phyloP scores from a whole-genome alignment of 2,113 vertebrate genomes.

The Anoura caudifer region DNA sequence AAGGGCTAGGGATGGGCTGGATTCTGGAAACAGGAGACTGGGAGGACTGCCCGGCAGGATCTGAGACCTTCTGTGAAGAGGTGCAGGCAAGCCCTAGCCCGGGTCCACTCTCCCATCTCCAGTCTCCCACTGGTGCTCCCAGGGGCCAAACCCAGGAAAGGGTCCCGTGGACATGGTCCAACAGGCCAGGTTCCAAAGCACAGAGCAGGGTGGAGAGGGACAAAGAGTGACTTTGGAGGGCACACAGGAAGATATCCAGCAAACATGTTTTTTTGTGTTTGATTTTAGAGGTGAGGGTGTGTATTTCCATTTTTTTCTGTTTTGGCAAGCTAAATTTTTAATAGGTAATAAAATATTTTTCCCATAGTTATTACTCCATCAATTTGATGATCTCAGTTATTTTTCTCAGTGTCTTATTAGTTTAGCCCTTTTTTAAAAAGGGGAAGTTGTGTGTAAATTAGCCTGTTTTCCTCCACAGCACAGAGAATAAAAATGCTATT shows the following conservation, averaged over 20 bases:
- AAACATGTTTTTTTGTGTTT: background rate
- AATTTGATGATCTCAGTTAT: constrained; percentile 25
- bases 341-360: constrained; percentile 53
- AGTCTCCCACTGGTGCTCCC: background rate
- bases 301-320: constrained; percentile 11
- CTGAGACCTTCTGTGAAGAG: background rate
- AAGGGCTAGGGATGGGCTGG: background rate
- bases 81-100: too few relatives aligned
- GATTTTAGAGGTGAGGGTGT: constrained; percentile 2
- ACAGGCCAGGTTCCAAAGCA: background rate
- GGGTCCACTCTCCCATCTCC: background rate
- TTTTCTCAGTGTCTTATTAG: constrained; percentile 23
- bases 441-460: constrained; percentile 24
- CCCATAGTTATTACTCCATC: background rate
- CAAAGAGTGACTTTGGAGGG: background rate
- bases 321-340: constrained; percentile 44
- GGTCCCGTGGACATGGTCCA: background rate
- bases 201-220: background rate
- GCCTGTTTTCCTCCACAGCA: background rate
- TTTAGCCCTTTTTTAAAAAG: background rate
- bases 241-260: background rate
- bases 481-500: constrained; percentile 40
- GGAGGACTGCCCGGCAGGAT: background rate
- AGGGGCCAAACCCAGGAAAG: background rate
- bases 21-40: background rate